Evolutionary conservation across 2,888 invertebrate species (phyloP).

Genomic region (Mimachlamys varia): DNA sequence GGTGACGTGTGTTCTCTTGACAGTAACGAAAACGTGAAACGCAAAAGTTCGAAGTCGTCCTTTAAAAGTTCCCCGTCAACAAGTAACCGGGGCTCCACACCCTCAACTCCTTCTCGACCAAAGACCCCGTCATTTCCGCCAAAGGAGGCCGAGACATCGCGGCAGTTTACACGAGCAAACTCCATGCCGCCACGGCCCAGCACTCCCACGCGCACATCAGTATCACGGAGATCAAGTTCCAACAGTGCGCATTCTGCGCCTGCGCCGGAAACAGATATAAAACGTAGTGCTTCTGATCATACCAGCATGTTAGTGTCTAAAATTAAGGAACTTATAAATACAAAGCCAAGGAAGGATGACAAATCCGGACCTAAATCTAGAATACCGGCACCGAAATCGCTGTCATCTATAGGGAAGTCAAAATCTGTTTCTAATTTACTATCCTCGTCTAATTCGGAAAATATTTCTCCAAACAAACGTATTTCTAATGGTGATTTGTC

Average conservation of each 20-base stretch:
- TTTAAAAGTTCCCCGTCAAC: slow-evolving; percentile 56
- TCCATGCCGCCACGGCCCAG: slow-evolving; percentile 59
- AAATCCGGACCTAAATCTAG: slow-evolving; percentile 61
- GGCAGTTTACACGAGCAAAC: slow-evolving; percentile 48
- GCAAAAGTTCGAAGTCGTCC: slow-evolving; percentile 56
- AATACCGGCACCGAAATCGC: slow-evolving; percentile 70
- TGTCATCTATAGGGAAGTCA: slow-evolving; percentile 61
- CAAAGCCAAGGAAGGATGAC: slow-evolving; percentile 69
- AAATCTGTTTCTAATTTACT: slow-evolving; percentile 65
- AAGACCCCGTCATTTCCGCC: slow-evolving; percentile 48
- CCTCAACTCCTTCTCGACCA: slow-evolving; percentile 49
- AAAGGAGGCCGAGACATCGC: slow-evolving; percentile 46
- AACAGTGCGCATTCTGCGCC: slow-evolving; percentile 30
- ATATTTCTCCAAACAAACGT: neutral
- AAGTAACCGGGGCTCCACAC: slow-evolving; percentile 48
- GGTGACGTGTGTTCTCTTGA: slow-evolving; percentile 59
- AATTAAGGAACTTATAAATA: slow-evolving; percentile 72
- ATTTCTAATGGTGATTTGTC: neutral
- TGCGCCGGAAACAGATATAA: neutral
- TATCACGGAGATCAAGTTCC: slow-evolving; percentile 45
- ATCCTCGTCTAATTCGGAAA: neutral
- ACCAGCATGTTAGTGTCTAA: slow-evolving; percentile 65
- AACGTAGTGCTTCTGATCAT: slow-evolving; percentile 38
- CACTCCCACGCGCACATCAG: slow-evolving; percentile 52
- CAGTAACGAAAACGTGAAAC: slow-evolving; percentile 62